Percentiles rank a stretch among this genome's conserved stretches.
Evolutionary conservation across 2,797 vertebrate species (phyloP).

Genomic region (Lacerta agilis): DNA sequence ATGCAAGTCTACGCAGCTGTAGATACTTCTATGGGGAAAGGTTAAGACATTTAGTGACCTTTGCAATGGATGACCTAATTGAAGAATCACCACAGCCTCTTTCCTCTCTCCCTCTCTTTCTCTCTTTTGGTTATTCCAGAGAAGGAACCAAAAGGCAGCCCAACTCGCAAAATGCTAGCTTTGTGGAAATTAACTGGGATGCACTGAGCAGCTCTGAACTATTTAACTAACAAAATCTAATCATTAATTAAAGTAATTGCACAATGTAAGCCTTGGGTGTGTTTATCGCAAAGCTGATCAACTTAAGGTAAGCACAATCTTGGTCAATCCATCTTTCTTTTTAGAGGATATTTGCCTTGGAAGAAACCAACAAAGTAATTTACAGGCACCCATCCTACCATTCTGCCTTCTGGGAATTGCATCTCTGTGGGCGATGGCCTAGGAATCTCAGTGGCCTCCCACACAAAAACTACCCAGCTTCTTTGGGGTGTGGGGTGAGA

Average conservation of each 20-base stretch:
- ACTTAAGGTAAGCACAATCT: background rate
- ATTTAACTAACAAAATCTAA: background rate
- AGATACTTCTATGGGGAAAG: constrained; percentile 54
- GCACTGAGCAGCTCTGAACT: background rate
- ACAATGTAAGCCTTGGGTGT: background rate
- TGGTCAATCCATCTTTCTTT: background rate
- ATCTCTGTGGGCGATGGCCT: background rate
- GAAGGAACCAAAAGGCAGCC: constrained; percentile 8
- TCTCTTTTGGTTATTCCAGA: constrained; percentile 27
- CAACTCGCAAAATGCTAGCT: background rate
- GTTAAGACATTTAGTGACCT: constrained; percentile 47
- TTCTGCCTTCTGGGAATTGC: background rate
- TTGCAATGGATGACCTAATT: constrained; percentile 46
- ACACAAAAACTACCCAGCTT: background rate
- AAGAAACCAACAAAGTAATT: background rate
- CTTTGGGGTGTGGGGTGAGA: background rate
- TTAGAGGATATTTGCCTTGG: background rate
- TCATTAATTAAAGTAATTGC: background rate
- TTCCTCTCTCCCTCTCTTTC: background rate
- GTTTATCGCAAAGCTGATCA: background rate
- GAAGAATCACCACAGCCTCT: constrained; percentile 37
- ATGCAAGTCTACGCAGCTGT: constrained; percentile 36
- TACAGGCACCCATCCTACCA: background rate
- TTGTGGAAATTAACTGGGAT: background rate
- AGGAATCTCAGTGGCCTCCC: background rate